Percentiles rank a stretch among this genome's conserved stretches.
phyloP scores from a whole-genome alignment of 92 coral and sea anemone genomes.

The Phenganax marumi region DNA sequence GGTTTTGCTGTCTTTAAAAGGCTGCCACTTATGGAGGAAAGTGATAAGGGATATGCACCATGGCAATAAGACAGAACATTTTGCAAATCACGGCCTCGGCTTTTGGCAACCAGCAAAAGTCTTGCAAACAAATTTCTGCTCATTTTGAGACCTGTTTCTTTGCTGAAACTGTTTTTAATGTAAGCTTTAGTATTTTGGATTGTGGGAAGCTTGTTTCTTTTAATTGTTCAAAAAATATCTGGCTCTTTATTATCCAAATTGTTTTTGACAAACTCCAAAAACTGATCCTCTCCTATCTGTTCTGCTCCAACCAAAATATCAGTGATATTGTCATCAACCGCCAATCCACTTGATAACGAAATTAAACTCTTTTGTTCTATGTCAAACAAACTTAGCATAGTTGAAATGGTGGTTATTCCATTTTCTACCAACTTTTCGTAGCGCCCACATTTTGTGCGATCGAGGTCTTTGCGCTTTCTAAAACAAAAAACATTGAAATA shows the following conservation, averaged over 20 bases:
- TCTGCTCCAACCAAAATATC: slow-evolving; percentile 17
- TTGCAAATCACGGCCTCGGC: slow-evolving; percentile 31
- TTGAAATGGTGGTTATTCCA: slow-evolving; percentile 28
- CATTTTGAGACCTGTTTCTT: slow-evolving; percentile 7
- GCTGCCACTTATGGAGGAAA: neutral
- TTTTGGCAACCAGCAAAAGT: slow-evolving; percentile 10
- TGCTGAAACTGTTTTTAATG: slow-evolving; percentile 22
- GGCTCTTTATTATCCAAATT: slow-evolving; percentile 36
- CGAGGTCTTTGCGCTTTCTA: slow-evolving; percentile 42
- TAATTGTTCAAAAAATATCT: slow-evolving; percentile 40
- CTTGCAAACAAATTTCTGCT: neutral
- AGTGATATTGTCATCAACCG: neutral
- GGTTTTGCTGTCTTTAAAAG: neutral
- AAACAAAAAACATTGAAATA: neutral
- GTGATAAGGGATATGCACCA: slow-evolving; percentile 2
- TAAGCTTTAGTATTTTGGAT: neutral
- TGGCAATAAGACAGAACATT: slow-evolving; percentile 4
- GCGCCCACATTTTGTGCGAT: slow-evolving; percentile 34
- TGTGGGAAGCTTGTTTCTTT: slow-evolving; percentile 26
- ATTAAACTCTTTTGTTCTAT: neutral
- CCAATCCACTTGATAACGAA: slow-evolving; percentile 3
- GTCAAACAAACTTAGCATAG: slow-evolving; percentile 36
- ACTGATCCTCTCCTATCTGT: slow-evolving; percentile 10
- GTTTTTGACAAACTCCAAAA: slow-evolving; percentile 10
- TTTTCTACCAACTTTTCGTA: slow-evolving; percentile 37